Evolutionary conservation across 2,888 invertebrate genomes (phyloP), one percentile per base, ranked within the genome.

Genomic region (Diarsia dahlii): DNA sequence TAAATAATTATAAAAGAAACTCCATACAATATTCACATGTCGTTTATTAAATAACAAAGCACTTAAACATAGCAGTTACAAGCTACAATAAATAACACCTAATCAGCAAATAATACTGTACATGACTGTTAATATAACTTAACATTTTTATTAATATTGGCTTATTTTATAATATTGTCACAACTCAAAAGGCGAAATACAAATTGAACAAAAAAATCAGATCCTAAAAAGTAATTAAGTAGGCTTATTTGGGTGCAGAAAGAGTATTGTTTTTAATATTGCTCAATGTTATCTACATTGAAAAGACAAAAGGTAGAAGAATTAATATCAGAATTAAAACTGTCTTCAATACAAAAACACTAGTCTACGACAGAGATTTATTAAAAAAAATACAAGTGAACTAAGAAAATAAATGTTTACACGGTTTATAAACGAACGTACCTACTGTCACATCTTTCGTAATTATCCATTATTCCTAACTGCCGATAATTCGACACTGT

Each of bases 91-190:
- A 96, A 96, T 96, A 96, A 95, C 93, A 93, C 93, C 92, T 95
- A 95, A 91, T 93, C 94, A 95, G 95, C 95, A 96, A 96, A 96
- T 96, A 96, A 96, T 96, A 96, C 96, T 96, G 96, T 96, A 96
- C 96, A 93, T 93, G 87, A 87, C 91, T 91, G 94, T 95, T 95
- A 95, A 95, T 95, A 96, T 86, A 96, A 95, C 95, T 95, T 95
- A 95, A 95, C 88, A 88, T 87, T 88, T 82, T 81, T 76, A 83
- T 75, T 90, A 91, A 72, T 74, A 78, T 80, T 76, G 75, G 74
- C 71, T 73, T 83, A 81, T 46, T 82, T 18, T n/a, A 74, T 78
- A 79, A 70, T 39, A 28, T 68, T 50, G 82, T 82, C 64, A 79
- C 83, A 81, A 79, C 50, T 74, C 67, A 62, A 71, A 74, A n/a